Base-by-base conservation (phyloP, 1,140 invertebrate genomes). In the Reticulitermes speratus region DNA sequence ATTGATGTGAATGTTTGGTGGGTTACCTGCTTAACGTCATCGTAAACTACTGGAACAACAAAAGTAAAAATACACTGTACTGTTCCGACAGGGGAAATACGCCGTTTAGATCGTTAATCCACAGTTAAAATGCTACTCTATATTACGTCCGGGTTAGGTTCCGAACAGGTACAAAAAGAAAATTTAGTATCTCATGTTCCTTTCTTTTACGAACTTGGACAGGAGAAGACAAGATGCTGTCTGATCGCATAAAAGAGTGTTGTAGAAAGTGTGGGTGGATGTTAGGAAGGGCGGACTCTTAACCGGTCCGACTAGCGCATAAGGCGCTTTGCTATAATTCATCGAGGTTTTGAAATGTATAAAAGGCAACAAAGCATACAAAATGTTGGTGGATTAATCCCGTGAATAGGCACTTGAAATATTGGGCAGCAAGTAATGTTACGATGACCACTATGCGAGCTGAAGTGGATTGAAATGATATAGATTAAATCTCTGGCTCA, bases 51-150 rank as follows among this genome's bases (percentile, higher is more conserved):
- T 75, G 5, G 65, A 75, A 75, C 25, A 30, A 75, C n/a, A 75
- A 75, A 30, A 75, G n/a, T 25, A 75, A 75, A 75, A 75, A 48
- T 25, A 14, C n/a, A 75, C 6, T 75, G 16, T 65, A 75, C 6
- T 75, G 14, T 9, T 75, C 65, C 1, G 65, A 30, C 25, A 5
- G 65, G 65, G 65, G 65, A 75, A 75, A 75, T 75, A 75, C 65
- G 65, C 25, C 12, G n/a, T 8, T 75, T 30, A 30, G 65, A 75
- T 75, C 65, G 65, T 75, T 75, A 75, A 75, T 75, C 65, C 65
- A 75, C 9, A 75, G 65, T 75, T 75, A 75, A 75, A 75, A 75
- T 75, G 65, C n/a, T 75, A 75, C 65, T 75, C 25, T 25, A 75
- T 75, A 30, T 75, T 75, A 75, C 12, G 65, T 75, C 65, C 65